Evolutionary conservation across 2,113 vertebrate species (phyloP).

Genomic region (Tetrax tetrax): DNA sequence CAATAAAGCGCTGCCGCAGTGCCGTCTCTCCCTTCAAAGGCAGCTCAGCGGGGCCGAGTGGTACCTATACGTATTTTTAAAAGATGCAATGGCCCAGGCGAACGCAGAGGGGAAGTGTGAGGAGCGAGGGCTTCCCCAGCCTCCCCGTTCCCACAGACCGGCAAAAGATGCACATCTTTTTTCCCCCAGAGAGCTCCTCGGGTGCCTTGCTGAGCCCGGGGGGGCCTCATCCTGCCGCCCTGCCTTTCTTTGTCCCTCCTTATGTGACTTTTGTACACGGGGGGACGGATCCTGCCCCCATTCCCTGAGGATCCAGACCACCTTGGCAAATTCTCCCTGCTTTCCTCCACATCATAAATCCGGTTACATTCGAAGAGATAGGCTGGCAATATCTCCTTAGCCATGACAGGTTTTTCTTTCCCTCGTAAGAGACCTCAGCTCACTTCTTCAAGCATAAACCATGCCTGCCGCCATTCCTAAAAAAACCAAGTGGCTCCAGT

Average conservation of each 20-base stretch:
- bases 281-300: not conserved
- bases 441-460: not conserved
- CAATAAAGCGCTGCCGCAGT: not conserved
- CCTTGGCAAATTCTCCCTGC: not conserved
- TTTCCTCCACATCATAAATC: not conserved
- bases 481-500: not conserved
- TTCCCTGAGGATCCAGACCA: not conserved
- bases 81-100: not conserved
- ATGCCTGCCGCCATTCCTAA: not conserved
- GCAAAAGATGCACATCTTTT: not conserved
- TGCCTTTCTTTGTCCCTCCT: not conserved
- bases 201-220: not conserved
- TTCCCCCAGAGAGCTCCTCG: not conserved
- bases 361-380: not conserved
- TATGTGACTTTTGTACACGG: not conserved
- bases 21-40: not conserved
- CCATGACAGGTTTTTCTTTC: not conserved
- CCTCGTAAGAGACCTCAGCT: not conserved
- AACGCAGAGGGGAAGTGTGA: not conserved
- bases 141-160: rapidly evolving
- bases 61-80: not conserved
- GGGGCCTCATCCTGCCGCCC: not conserved
- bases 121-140: not conserved
- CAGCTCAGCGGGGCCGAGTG: not conserved
- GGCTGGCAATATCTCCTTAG: not conserved